These are phyloP conservation scores for Brotula barbata DNA, from an alignment of 2,797 vertebrate genomes.

Conservation along the genomic window DNA sequence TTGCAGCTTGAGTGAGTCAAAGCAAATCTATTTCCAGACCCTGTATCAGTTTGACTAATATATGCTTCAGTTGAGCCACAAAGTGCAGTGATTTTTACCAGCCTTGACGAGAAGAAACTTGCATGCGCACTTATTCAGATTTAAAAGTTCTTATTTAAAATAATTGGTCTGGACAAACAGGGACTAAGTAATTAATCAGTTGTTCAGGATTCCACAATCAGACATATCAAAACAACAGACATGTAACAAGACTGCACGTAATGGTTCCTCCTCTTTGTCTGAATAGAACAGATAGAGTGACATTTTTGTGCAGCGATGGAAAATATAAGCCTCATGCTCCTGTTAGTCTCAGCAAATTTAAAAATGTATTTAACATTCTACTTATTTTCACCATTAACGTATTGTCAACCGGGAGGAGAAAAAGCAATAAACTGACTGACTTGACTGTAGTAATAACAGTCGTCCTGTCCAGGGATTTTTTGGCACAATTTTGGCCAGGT, in stretches of 20 bases:
- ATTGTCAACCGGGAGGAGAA: no score
- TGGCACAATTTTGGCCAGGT: constrained; percentile 1
- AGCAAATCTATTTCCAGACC: constrained; percentile 4
- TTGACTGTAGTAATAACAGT: constrained; percentile 32
- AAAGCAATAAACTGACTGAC: constrained; percentile 40
- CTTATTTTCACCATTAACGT: no score
- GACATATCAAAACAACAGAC: background rate
- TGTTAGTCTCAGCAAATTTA: no score
- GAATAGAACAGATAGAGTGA: constrained; percentile 12
- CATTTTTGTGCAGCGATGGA: constrained; percentile 7
- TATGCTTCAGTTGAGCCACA: background rate
- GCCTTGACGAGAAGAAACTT: no score
- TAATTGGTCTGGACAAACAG: no score
- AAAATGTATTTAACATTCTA: no score
- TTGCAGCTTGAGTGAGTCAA: background rate
- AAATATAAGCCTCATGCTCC: no score
- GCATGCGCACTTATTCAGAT: background rate
- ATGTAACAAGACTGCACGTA: no score
- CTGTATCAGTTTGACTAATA: constrained; percentile 1
- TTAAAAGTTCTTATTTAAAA: no score
- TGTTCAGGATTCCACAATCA: background rate
- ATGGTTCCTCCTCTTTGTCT: constrained; percentile 1
- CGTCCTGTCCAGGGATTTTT: constrained; percentile 13
- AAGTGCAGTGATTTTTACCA: no score
- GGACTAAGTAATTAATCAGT: no score